A percentile compares a stretch with the other conserved stretches of the same genome.
Evolutionary conservation across 1,140 invertebrate species (phyloP).

Genomic region (Tetragnatha versicolor): DNA sequence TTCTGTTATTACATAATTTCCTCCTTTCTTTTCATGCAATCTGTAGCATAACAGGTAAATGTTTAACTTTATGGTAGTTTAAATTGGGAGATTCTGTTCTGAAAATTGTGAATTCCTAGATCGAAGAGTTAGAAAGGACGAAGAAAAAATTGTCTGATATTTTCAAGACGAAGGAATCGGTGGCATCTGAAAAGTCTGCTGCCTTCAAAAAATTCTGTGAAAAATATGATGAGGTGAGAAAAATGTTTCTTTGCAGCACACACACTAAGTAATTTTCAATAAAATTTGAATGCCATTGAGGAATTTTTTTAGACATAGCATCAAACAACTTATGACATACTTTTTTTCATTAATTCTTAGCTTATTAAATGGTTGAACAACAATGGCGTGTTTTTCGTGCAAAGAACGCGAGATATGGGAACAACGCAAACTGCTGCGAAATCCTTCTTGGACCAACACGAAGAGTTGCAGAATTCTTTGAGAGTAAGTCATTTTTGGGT

Average conservation of each 20-base stretch:
- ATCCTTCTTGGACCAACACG: conserved; percentile 79
- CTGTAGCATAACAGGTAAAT: background rate
- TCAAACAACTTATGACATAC: no score
- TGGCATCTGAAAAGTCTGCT: conserved; percentile 66
- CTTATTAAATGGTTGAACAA: conserved; percentile 76
- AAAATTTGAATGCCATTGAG: no score
- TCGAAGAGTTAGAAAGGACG: conserved; percentile 78
- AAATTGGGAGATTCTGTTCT: background rate
- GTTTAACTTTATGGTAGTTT: background rate
- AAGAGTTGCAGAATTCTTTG: conserved; percentile 77
- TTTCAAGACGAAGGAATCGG: conserved; percentile 65
- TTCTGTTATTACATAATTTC: no score
- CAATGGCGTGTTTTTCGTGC: conserved; percentile 76
- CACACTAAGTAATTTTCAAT: no score
- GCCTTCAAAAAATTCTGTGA: conserved; percentile 75
- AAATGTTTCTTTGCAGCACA: no score
- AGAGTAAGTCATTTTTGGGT: conserved; percentile 71
- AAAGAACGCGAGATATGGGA: conserved; percentile 79
- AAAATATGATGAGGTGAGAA: conserved; percentile 73
- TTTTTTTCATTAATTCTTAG: no score
- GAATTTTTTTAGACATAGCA: no score
- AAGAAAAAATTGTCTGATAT: conserved; percentile 73
- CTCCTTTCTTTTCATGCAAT: background rate
- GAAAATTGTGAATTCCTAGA: conserved; percentile 57
- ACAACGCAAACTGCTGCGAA: conserved; percentile 73